Evolutionary conservation across 2,113 vertebrate species (phyloP), one percentile per base, ranked within the genome.

Genomic region (Phalacrocorax brasilianus): DNA sequence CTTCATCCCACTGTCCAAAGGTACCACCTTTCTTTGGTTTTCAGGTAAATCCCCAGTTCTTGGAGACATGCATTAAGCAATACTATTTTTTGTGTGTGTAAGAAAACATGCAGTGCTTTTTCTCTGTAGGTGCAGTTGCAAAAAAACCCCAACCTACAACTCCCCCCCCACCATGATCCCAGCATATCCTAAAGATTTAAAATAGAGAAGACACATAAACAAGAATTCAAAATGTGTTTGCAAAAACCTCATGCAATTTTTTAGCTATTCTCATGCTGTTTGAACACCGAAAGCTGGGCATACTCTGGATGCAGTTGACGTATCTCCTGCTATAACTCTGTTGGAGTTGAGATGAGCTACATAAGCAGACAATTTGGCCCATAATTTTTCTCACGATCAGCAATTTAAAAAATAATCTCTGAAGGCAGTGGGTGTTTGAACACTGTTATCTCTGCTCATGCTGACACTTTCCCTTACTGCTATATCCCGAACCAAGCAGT

Each of bases 331-430:
- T 84, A 35, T 7, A 91, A 14, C 91, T 84, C 95, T 94, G 85
- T 17, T 94, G 95, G 95, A 91, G 65, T 2, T 77, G 75, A 92
- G 82, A 93, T 50, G 88, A 92, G 79, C 89, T 92, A 72, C 91
- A 75, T 45, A 89, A 88, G 33, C 88, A 89, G 52, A 85, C 70
- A 86, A 79, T 92, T 92, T 78, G 76, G 92, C 80, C 92, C 83
- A 53, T 75, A 9, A 65, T 91, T 93, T 82, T 90, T 88, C 62
- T 81, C 22, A 1, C 12, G 4, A 72, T 85, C 56, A 56, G 73
- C 79, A 84, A 91, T 96, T 92, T 92, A 14, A 87, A 92, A 72
- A n/a, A 74, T 61, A 61, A 97, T 86, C 85, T 86, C 83, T 58
- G 93, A 84, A 91, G 85, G 49, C 88, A 72, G 52, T 86, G 67